Percentiles rank a stretch among this genome's conserved stretches.
Conservation (phyloP, 2,113 vertebrate genomes). For the Lamprotornis superbus region DNA sequence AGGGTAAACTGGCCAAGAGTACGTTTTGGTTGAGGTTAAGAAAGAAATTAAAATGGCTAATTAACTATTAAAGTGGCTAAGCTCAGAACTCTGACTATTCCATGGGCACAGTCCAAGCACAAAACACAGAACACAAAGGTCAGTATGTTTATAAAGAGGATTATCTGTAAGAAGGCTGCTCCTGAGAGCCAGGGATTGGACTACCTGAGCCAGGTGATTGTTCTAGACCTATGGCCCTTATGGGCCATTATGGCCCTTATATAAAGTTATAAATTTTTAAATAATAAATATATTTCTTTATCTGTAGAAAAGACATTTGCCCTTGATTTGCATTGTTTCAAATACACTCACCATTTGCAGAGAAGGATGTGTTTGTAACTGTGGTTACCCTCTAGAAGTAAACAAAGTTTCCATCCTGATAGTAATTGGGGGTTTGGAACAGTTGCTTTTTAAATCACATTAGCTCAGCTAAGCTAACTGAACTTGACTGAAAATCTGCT, state of each 20-base stretch:
- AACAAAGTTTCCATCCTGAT: background rate
- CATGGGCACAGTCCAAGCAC: fast-evolving
- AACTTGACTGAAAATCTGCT: background rate
- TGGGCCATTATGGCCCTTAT: too few species aligned
- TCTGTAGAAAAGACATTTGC: background rate
- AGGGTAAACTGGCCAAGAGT: background rate
- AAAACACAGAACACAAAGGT: background rate
- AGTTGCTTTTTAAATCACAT: background rate
- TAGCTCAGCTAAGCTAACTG: background rate
- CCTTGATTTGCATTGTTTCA: background rate
- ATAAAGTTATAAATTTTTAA: background rate
- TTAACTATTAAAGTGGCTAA: background rate
- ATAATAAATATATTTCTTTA: background rate
- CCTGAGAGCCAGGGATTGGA: background rate
- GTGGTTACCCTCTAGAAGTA: background rate
- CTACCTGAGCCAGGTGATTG: background rate
- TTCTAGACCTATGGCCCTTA: background rate
- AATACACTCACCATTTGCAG: background rate
- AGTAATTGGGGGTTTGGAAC: background rate
- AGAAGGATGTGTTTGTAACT: background rate
- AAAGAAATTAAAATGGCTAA: background rate
- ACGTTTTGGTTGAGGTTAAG: background rate
- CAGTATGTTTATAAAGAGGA: background rate
- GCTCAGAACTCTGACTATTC: background rate
- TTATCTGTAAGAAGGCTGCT: background rate